phyloP scores from a whole-genome alignment of 2,797 vertebrate genomes.

The Acanthiza pusilla region DNA sequence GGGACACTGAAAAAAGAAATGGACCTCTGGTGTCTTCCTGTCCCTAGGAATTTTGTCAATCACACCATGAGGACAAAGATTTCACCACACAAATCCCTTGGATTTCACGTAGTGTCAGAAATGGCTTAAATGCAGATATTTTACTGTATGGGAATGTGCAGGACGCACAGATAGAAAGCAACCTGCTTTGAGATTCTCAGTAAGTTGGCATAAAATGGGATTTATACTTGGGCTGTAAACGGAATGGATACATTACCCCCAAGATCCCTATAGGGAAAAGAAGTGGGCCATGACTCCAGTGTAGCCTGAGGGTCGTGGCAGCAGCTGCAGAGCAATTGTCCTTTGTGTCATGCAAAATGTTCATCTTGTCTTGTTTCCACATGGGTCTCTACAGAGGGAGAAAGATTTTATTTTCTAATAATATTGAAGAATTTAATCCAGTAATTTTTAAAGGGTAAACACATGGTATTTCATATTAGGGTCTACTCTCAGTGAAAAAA shows the following conservation, averaged over 20 bases:
- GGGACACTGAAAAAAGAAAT: neutral
- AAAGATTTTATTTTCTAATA: neutral
- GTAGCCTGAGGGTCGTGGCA: constrained; percentile 19
- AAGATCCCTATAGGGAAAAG: constrained; percentile 18
- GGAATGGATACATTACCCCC: constrained; percentile 20
- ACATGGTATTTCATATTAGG: neutral
- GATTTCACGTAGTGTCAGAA: neutral
- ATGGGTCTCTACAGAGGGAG: neutral
- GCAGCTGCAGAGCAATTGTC: constrained; percentile 45
- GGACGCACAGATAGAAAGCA: neutral
- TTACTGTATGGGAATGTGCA: neutral
- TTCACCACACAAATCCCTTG: neutral
- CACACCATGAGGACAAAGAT: neutral
- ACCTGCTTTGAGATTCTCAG: neutral
- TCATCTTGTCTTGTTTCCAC: constrained; percentile 11
- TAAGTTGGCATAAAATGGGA: constrained; percentile 11
- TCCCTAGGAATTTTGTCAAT: neutral
- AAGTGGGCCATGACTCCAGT: neutral
- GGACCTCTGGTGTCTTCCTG: neutral
- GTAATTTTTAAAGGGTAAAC: neutral
- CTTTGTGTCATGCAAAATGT: constrained; percentile 10
- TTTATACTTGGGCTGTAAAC: constrained; percentile 29
- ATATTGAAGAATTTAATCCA: neutral
- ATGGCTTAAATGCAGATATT: neutral
- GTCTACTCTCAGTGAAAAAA: neutral